Evolutionary conservation across 1,140 invertebrate genomes (phyloP).

Genomic region (Drosophila funebris): DNA sequence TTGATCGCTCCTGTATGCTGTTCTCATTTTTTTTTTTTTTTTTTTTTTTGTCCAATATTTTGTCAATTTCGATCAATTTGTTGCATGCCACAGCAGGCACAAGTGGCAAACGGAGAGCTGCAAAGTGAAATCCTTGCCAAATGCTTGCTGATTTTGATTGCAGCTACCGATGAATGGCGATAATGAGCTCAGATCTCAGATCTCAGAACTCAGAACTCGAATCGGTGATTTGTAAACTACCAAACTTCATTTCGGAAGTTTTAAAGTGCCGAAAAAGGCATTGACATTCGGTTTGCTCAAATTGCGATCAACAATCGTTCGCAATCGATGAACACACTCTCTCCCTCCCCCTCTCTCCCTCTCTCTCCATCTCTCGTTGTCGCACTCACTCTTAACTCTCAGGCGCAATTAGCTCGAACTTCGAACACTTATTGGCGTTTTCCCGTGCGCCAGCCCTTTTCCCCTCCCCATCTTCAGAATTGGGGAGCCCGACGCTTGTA

Average conservation of each 20-base stretch:
- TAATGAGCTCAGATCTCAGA: constrained; percentile 51
- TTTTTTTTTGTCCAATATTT: constrained; percentile 64
- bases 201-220: neutral
- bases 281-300: constrained; percentile 75
- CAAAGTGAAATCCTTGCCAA: constrained; percentile 64
- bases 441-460: constrained; percentile 13
- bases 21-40: constrained; percentile 18
- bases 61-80: constrained; percentile 82
- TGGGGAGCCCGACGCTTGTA: constrained; percentile 37
- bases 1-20: constrained; percentile 14
- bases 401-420: constrained; percentile 73
- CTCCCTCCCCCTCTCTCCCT: constrained; percentile 28
- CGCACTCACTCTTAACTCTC: constrained; percentile 16
- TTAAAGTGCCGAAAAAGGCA: constrained; percentile 80
- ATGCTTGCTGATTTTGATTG: constrained; percentile 67
- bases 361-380: constrained; percentile 37
- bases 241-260: constrained; percentile 73
- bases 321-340: constrained; percentile 40
- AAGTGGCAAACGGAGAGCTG: constrained; percentile 23
- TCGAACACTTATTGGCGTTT: constrained; percentile 82
- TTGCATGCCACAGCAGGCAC: constrained; percentile 65
- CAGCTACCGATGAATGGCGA: constrained; percentile 70
- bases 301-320: constrained; percentile 48
- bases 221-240: constrained; percentile 80
- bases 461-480: neutral